Conservation (phyloP, 2,888 invertebrate species). For the Steinernema scapterisci region DNA sequence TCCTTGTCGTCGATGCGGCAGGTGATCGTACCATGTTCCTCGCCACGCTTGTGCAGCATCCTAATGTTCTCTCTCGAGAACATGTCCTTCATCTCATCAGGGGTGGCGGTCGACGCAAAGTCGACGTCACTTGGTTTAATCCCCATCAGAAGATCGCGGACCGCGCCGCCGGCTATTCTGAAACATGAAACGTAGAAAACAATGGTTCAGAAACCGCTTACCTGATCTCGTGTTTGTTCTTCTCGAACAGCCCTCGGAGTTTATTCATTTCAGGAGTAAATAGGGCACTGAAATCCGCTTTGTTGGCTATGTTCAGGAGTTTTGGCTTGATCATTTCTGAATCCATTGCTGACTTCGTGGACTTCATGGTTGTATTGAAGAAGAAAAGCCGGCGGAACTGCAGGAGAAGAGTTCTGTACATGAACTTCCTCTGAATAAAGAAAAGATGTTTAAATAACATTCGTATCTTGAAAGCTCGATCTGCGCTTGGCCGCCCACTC, state of each 20-base stretch:
- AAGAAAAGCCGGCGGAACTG: background rate
- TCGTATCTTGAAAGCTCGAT: too few relatives aligned
- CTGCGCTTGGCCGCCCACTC: too few relatives aligned
- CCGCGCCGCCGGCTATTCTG: slow-evolving; percentile 90
- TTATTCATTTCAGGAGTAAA: slow-evolving; percentile 81
- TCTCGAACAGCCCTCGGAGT: slow-evolving; percentile 78
- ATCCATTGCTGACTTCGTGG: background rate
- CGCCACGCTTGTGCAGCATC: slow-evolving; percentile 86
- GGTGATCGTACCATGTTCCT: slow-evolving; percentile 94
- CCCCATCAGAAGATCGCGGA: slow-evolving; percentile 74
- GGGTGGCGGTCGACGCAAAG: slow-evolving; percentile 96
- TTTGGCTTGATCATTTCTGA: slow-evolving; percentile 33
- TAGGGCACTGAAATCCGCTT: slow-evolving; percentile 77
- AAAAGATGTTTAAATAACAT: too few relatives aligned
- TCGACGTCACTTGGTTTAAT: slow-evolving; percentile 85
- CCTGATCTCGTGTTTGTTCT: slow-evolving; percentile 77
- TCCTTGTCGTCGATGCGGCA: slow-evolving; percentile 89
- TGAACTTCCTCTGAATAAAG: background rate
- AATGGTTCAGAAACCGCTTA: slow-evolving; percentile 31
- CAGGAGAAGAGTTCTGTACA: background rate
- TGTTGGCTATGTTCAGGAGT: background rate
- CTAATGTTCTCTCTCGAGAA: slow-evolving; percentile 74
- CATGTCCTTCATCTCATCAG: slow-evolving; percentile 84
- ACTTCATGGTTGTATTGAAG: background rate
- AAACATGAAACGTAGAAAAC: slow-evolving; percentile 6